phyloP scores from a whole-genome alignment of 2,888 invertebrate genomes.

The Calephelis perditalis region DNA sequence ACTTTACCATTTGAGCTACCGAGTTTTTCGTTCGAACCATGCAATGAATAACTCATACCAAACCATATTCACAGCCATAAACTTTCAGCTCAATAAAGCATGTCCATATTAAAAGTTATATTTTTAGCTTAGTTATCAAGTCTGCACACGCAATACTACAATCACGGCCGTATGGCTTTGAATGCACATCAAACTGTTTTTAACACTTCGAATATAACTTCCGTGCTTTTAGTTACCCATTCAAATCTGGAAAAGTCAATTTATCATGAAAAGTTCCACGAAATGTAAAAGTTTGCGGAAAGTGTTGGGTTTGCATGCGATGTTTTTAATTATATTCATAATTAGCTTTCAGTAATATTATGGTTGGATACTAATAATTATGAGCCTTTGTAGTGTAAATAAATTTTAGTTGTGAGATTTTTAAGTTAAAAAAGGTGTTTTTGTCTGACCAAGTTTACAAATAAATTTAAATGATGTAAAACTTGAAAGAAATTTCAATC shows the following conservation, averaged over 20 bases:
- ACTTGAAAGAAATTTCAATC: too few relatives aligned
- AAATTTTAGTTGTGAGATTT: too few relatives aligned
- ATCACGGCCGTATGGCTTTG: constrained; percentile 49
- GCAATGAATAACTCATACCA: too few relatives aligned
- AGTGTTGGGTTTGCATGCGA: constrained; percentile 15
- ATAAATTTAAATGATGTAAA: too few relatives aligned
- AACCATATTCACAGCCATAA: too few relatives aligned
- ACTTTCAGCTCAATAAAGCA: constrained; percentile 22
- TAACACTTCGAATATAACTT: constrained; percentile 57
- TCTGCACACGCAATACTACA: constrained; percentile 62
- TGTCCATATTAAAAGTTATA: constrained; percentile 50
- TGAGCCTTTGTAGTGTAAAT: too few relatives aligned
- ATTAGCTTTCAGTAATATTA: not conserved
- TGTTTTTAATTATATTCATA: constrained; percentile 8
- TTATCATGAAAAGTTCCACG: constrained; percentile 24
- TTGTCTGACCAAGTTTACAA: too few relatives aligned
- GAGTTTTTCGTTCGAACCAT: too few relatives aligned
- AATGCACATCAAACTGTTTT: constrained; percentile 62
- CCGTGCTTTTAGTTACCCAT: constrained; percentile 41
- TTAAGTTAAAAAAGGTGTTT: too few relatives aligned
- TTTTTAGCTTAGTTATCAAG: constrained; percentile 61
- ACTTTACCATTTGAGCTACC: too few relatives aligned
- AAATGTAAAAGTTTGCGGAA: constrained; percentile 14
- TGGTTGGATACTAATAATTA: not conserved
- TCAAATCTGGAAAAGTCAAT: constrained; percentile 39